Base-by-base conservation (phyloP, 1,140 invertebrate genomes). In the Formica exsecta region DNA sequence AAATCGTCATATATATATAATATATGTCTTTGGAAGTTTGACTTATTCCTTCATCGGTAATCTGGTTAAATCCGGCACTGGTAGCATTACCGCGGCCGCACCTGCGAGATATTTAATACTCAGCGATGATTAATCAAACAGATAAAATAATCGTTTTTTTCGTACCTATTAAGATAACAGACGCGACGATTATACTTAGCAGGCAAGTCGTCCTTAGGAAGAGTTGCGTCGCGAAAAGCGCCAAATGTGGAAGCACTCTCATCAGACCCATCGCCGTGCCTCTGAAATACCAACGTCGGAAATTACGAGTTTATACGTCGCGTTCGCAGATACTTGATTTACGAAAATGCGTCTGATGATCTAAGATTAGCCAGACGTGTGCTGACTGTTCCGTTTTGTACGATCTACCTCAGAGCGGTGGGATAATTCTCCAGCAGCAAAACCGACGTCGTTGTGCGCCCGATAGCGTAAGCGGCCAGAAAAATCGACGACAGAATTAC, bases 361-460 rank as follows among this genome's bases (percentile, higher is more conserved):
- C 66, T 79, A 80, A 79, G n/a, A 79, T 86, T 68, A 68, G 51
- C 61, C 64, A 11, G 5, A 80, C 36, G 59, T 66, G 4, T 48
- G 59, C 13, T 16, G 25, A 25, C 25, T 74, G 36, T 44, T 22
- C 62, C 13, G 44, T 65, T 80, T 86, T 19, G 13, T 57, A 57
- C 36, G 66, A 88, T 77, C 44, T 61, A 93, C 92, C 92, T 92
- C 32, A 92, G 71, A 62, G 87, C 87, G 44, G 92, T 93, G 38
- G 90, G 92, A 87, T 93, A 93, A 87, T 91, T 93, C 71, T 93
- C 92, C 61, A 92, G 36, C n/a, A 93, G 41, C 3, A 90, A 19
- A 73, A 92, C 88, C 44, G 62, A 89, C 3, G 83, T 70, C 32
- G 87, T 84, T 8, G 92, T 93, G n/a, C 89, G 64, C 13, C 88